Base-by-base conservation (phyloP, 2,888 invertebrate genomes). In the Cheilosia vernalis region DNA sequence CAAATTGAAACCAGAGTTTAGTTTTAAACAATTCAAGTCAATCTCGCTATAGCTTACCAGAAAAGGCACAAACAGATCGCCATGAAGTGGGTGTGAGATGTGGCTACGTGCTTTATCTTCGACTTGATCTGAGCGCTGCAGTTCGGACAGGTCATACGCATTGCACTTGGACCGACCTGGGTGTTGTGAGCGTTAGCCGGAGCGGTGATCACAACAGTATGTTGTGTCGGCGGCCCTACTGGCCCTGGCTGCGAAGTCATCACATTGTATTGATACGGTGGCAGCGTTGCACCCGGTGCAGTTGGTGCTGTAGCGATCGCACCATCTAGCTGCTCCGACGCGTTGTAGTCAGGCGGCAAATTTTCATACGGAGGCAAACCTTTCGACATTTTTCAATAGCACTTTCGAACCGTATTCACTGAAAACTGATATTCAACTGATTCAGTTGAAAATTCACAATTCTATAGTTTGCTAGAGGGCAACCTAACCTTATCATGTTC, bases 1-100 rank as follows among this genome's bases (percentile, higher is more conserved):
- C 5, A 42, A 40, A 2, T n/a, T 1, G 1, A 42, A 42, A n/a
- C 15, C 15, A 4, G 0, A 42, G 33, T 9, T 33, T 0, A 33
- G 2, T 33, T 33, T 10, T 1, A 33, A 33, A 33, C 10, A 19
- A 44, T 17, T 17, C 2, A 44, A n/a, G 1, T n/a, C 27, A 27
- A 27, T 17, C 1, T n/a, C 17, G n/a, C 0, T 2, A 9, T 17
- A 37, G 87, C 88, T 87, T 66, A 88, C 88, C 61, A 55, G 49
- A 81, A 87, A 15, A 88, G 37, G 0, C 82, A 47, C n/a, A 87
- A 27, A 47, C 17, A 47, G 47, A 47, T 47, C 1, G 88, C 87
- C 17, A 85, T 53, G n/a, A 84, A 27, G 49, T 76, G 74, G 0
- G 81, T 69, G 1, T 42, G 30, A 13, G 42, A 53, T 1, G 67